phyloP scores from a whole-genome alignment of 2,797 vertebrate species.

The Sitta carolinensis region DNA sequence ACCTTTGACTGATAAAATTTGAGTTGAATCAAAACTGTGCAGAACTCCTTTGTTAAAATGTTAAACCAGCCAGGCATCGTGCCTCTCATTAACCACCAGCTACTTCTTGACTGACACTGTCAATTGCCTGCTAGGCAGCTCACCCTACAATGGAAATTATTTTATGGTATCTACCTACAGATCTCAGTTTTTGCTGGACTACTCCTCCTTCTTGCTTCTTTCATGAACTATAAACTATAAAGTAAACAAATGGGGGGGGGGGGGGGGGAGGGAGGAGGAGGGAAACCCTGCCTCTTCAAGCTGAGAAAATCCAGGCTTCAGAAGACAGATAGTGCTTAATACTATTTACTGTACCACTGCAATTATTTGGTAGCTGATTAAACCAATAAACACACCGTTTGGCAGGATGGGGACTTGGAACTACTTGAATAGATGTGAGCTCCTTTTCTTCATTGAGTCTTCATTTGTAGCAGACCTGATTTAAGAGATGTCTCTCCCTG shows the following conservation, averaged over 20 bases:
- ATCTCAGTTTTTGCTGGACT: conserved; percentile 26
- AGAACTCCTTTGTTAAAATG: conserved; percentile 4
- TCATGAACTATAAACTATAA: conserved; percentile 42
- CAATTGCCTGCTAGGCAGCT: not conserved
- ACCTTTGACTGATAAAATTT: not conserved
- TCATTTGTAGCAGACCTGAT: not conserved
- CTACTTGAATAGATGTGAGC: not conserved
- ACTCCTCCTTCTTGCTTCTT: conserved; percentile 37
- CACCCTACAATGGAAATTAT: conserved; percentile 19
- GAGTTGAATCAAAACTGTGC: not conserved
- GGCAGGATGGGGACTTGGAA: not conserved
- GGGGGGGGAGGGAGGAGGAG: too few relatives aligned
- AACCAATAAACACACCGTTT: conserved; percentile 15
- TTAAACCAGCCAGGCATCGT: not conserved
- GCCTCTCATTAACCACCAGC: not conserved
- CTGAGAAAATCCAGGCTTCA: conserved; percentile 37
- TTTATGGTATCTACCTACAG: not conserved
- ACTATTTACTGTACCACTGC: not conserved
- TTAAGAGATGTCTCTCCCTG: not conserved
- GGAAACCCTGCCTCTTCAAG: not conserved
- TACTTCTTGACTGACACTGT: not conserved
- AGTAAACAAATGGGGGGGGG: not conserved
- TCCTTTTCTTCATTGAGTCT: not conserved
- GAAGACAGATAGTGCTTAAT: not conserved
- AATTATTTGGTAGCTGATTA: conserved; percentile 46